Evolutionary conservation across 2,888 invertebrate species (phyloP), one percentile per base, ranked within the genome.

Genomic region (Panopea generosa): DNA sequence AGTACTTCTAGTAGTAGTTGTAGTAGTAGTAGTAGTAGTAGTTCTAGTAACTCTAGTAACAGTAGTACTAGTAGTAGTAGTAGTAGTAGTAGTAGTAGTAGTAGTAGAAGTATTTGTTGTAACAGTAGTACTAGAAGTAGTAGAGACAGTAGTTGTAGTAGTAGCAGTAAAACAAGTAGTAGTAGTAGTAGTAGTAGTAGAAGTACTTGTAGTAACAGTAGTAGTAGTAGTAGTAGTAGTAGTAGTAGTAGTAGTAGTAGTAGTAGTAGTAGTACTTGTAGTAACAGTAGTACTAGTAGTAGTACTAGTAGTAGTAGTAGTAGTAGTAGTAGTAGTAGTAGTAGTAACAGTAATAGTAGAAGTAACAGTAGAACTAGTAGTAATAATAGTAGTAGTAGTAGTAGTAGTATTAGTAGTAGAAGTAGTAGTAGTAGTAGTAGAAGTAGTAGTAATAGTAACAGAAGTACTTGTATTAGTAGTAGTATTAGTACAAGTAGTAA

Each of bases 31-130:
- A 20, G 50, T 18, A 50, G 50, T 50, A 20, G 50, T 20, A 20
- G 50, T 50, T 2, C 18, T 20, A 50, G 50, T 50, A 18, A 24
- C 26, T 18, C 18, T 50, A 20, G 50, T 20, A 20, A 29, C 20
- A 20, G 50, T 20, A 50, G 50, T 50, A 18, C 6, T 11, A 33
- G 33, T 33, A 11, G 11, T 14, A 14, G 26, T 50, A 9, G 50
- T 50, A 50, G 50, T 50, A 20, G 50, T 50, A 50, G 50, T 50
- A 20, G 50, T 55, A 27, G 55, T 27, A 55, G 55, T 55, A 27
- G 55, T 16, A 55, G 55, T 55, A 18, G 55, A n/a, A 29, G 14
- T 27, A 55, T 24, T 55, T n/a, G 55, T 16, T 26, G 55, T 55
- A 18, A 27, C n/a, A 29, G 14, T 55, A 27, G 55, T 55, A 27